phyloP scores from a whole-genome alignment of 2,888 invertebrate species.

The Nephrotoma appendiculata region DNA sequence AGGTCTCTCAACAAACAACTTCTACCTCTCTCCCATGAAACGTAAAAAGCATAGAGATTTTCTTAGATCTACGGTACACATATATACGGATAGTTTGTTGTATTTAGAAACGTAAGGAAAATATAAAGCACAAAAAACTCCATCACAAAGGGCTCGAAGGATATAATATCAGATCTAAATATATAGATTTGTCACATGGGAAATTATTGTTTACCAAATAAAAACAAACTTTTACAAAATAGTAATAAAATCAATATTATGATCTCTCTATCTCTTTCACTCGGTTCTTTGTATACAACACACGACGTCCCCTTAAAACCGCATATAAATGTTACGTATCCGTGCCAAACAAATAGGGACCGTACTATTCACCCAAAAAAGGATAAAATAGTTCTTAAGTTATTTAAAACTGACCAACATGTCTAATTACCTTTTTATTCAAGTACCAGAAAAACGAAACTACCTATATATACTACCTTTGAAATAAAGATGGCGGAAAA shows the following conservation, averaged over 20 bases:
- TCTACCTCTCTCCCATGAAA: background rate
- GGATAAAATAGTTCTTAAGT: background rate
- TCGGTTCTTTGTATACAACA: background rate
- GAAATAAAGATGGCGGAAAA: background rate
- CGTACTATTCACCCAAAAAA: background rate
- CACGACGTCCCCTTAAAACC: background rate
- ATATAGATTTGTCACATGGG: background rate
- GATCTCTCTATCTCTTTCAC: background rate
- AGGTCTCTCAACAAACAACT: background rate
- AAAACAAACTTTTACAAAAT: background rate
- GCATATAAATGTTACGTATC: background rate
- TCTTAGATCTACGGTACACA: background rate
- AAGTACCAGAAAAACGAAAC: background rate
- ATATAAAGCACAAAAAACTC: background rate
- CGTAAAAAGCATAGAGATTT: too few relatives aligned
- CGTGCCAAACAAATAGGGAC: background rate
- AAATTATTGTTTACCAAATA: background rate
- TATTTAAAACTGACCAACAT: background rate
- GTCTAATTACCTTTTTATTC: background rate
- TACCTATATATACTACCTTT: background rate
- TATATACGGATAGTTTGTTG: background rate
- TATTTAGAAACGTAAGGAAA: background rate
- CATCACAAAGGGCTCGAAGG: background rate
- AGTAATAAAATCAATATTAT: background rate
- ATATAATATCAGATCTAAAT: background rate